Evolutionary conservation across 2,113 vertebrate species (phyloP), one percentile per base, ranked within the genome.

Genomic region (Eublepharis macularius): DNA sequence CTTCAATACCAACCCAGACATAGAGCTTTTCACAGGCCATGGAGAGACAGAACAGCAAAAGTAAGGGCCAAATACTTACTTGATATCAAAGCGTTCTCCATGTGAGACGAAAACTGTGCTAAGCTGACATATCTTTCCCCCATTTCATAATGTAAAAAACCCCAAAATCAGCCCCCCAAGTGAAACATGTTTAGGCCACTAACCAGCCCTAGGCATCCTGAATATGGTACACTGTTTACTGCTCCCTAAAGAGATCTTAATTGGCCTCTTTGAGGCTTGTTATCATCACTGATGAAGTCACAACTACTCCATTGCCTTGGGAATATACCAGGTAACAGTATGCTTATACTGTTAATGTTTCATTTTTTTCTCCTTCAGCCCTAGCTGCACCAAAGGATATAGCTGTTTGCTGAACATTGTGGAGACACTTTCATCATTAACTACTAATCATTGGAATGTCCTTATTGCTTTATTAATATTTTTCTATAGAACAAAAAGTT

Each of bases 241-340:
- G 51, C 39, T 63, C 39, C 76, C 19, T 70, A 85, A 24, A 8
- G 32, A 63, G 66, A 49, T 74, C 68, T 80, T 85, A 45, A 43
- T 10, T 80, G 70, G 32, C 68, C 39, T 80, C 60, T 78, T 73
- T 85, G 54, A 85, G 41, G 41, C 45, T 63, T 85, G 76, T 80
- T 51, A 49, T 49, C 72, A 77, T 85, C 84, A 85, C 43, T 65
- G 84, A 85, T 85, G 84, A 85, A 73, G 84, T 85, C 84, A 85
- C 39, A 85, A 85, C 76, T 63, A 74, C 43, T 73, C 43, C 26
- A 45, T 19, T 74, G 41, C 73, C 41, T 10, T 70, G 68, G 84
- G 76, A 80, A 65, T 80, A 63, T 73, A 70, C 19, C 74, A 80
- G 51, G 84, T 73, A 73, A 80, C 66, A 63, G 51, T 26, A 45